Evolutionary conservation across 2,888 invertebrate species (phyloP).

Genomic region (Maniola hyperantus): DNA sequence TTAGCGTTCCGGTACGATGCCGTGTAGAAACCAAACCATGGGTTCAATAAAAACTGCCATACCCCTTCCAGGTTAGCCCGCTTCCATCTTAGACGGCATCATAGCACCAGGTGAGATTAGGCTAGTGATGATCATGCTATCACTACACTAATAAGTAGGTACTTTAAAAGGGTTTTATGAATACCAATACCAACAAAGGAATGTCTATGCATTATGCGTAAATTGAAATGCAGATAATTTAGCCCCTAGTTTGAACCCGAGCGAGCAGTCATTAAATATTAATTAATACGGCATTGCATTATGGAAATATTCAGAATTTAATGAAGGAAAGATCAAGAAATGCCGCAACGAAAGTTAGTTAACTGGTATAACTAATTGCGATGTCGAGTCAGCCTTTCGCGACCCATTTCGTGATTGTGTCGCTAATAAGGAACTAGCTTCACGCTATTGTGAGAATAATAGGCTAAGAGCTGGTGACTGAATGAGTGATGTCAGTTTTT

Average conservation of each 20-base stretch:
- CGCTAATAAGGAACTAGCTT: slow-evolving; percentile 44
- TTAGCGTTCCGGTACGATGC: too few relatives aligned
- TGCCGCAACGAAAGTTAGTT: slow-evolving; percentile 23
- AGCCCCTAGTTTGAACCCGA: not conserved
- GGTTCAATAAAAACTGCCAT: too few relatives aligned
- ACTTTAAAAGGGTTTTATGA: not conserved
- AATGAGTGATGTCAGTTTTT: not conserved
- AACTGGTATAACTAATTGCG: slow-evolving; percentile 39
- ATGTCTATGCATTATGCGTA: not conserved
- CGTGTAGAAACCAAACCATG: too few relatives aligned
- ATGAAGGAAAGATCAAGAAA: slow-evolving; percentile 35
- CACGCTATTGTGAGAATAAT: slow-evolving; percentile 41
- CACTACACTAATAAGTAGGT: too few relatives aligned
- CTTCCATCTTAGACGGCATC: too few relatives aligned
- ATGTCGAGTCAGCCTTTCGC: slow-evolving; percentile 33
- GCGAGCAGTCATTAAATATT: slow-evolving; percentile 26
- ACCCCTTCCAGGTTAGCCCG: too few relatives aligned
- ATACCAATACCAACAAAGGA: slow-evolving; percentile 6
- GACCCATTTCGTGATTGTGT: slow-evolving; percentile 45
- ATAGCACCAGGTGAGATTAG: too few relatives aligned
- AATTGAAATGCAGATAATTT: slow-evolving; percentile 4
- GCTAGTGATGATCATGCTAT: too few relatives aligned
- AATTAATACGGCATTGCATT: slow-evolving; percentile 34
- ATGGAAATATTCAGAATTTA: slow-evolving; percentile 30
- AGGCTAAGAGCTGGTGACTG: not conserved